Evolutionary conservation across 2,888 invertebrate genomes (phyloP).

Genomic region (Thereva nobilitata): DNA sequence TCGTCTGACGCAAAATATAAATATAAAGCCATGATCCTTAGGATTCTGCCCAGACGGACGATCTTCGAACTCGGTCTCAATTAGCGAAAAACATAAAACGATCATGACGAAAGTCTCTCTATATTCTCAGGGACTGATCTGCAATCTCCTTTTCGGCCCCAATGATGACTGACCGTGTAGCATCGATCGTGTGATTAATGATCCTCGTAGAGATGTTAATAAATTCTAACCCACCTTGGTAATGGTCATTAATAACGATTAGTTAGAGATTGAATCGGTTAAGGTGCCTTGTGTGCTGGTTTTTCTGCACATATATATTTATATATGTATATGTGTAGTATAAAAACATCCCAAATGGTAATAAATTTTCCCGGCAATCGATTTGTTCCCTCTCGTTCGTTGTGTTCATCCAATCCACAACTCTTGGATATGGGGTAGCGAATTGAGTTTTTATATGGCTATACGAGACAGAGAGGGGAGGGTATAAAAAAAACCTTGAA

Average conservation of each 20-base stretch:
- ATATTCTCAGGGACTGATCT: neutral
- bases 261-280: conserved; percentile 17
- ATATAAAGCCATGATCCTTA: too few species aligned
- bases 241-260: conserved; percentile 35
- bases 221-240: conserved; percentile 29
- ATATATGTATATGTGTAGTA: too few species aligned
- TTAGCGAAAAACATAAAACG: conserved; percentile 1
- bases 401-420: too few species aligned
- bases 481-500: neutral
- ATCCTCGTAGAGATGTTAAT: conserved; percentile 19
- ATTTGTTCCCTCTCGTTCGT: neutral
- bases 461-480: neutral
- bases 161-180: conserved; percentile 12
- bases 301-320: too few species aligned
- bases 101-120: neutral
- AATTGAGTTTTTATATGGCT: neutral
- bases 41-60: too few species aligned
- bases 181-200: conserved; percentile 23
- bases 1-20: too few species aligned
- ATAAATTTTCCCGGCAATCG: neutral
- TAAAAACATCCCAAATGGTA: neutral
- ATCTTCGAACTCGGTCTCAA: conserved; percentile 2
- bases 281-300: too few species aligned
- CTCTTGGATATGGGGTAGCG: too few species aligned
- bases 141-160: conserved; percentile 11